Base-by-base conservation (phyloP, 2,113 vertebrate species). In the Atherinomorus stipes region DNA sequence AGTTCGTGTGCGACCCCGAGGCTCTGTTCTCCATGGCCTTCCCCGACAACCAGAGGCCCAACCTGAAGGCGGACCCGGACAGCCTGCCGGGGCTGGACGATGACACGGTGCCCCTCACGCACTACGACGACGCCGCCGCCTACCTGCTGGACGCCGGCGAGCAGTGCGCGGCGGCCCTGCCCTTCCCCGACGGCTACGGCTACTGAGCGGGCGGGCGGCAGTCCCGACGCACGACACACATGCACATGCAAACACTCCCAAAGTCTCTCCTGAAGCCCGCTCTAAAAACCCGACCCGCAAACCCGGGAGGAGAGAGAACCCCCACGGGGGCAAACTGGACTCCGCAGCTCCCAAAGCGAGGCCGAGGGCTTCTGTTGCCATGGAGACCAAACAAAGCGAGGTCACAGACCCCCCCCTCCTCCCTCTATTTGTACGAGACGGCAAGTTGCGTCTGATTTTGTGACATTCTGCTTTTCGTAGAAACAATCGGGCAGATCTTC, bases 21-120 rank as follows among this genome's bases (percentile, higher is more conserved):
- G 97, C 97, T 4, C 95, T 99, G 21, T 99, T 99, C 74, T 98
- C 97, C 81, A 98, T 99, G 97, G 97, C 97, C 51, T 99, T 98
- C 83, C 97, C 97, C 0, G 97, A 99, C 93, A 98, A 97, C 92
- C 97, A 98, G 88, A 94, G 97, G 80, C 97, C 97, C 2, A 97
- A 94, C 91, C 93, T 98, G 90, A 99, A 98, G 91, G 93, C 91
- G 0, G 97, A 98, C 90, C 94, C 94, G 0, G 97, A 98, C 79
- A 54, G 90, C 78, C 75, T 95, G 67, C 85, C 86, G 0, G 83
- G 87, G 2, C 72, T 85, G 40, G 96, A 99, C 26, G 97, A 98
- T 2, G 97, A 98, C 82, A 96, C 96, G 0, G 84, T 98, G 81
- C 97, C 96, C 0, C 94, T 98, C 84, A 95, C 95, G 1, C 97